Evolutionary conservation across 2,113 vertebrate genomes (phyloP).

Genomic region (Notothenia rossii): DNA sequence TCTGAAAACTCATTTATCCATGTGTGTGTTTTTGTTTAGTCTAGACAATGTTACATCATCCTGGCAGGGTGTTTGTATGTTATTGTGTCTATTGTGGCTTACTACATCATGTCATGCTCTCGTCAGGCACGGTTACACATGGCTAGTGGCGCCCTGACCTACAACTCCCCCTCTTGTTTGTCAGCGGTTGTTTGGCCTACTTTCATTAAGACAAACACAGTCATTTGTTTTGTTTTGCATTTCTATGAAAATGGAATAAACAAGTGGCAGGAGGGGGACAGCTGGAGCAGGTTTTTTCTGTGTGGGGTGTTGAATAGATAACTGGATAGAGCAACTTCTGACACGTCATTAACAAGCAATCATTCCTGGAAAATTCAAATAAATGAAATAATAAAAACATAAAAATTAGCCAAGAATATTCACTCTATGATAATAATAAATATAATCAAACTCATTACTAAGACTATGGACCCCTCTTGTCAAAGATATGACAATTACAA

Average conservation of each 20-base stretch:
- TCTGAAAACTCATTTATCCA: slow-evolving; percentile 22
- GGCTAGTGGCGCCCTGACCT: slow-evolving; percentile 80
- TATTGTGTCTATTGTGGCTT: slow-evolving; percentile 73
- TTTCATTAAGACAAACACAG: slow-evolving; percentile 83
- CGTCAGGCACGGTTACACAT: slow-evolving; percentile 73
- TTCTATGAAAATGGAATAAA: slow-evolving; percentile 83
- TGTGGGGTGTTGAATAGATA: neutral
- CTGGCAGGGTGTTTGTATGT: slow-evolving; percentile 66
- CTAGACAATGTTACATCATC: slow-evolving; percentile 76
- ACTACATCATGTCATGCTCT: slow-evolving; percentile 72
- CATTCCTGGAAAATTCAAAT: neutral
- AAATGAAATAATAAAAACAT: neutral
- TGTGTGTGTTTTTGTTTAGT: slow-evolving; percentile 58
- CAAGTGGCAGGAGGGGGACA: slow-evolving; percentile 53
- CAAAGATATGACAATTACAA: neutral
- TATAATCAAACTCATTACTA: neutral
- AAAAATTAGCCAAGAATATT: neutral
- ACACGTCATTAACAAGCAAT: slow-evolving; percentile 3
- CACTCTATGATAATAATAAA: neutral
- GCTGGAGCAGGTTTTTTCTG: slow-evolving; percentile 26
- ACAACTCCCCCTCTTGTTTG: slow-evolving; percentile 81
- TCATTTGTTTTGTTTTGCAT: slow-evolving; percentile 80
- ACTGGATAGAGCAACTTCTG: slow-evolving; percentile 12
- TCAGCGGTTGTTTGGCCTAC: slow-evolving; percentile 84
- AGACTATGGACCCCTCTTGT: neutral